These are phyloP conservation scores for Panulirus ornatus DNA, from an alignment of 1,140 invertebrate species.

Conservation along the genomic window DNA sequence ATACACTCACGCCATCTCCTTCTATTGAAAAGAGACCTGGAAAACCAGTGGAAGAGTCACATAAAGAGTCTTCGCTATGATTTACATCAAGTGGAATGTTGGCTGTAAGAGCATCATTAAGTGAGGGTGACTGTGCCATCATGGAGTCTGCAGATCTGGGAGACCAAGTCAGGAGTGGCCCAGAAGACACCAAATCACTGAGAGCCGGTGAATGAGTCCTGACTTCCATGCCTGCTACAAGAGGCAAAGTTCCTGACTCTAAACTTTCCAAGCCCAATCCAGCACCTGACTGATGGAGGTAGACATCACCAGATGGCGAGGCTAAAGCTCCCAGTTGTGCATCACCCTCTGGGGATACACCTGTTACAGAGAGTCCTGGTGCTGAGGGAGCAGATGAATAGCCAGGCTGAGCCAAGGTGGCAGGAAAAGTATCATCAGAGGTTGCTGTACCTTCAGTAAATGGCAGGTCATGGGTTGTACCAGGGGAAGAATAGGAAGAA, in stretches of 20 bases:
- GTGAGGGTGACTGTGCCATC: conserved; percentile 73
- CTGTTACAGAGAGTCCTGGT: conserved; percentile 51
- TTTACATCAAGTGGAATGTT: conserved; percentile 75
- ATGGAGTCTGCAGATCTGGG: conserved; percentile 75
- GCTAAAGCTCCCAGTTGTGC: conserved; percentile 50
- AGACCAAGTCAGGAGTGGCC: conserved; percentile 73
- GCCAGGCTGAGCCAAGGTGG: conserved; percentile 45
- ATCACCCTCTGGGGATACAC: conserved; percentile 57
- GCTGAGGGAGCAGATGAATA: conserved; percentile 55
- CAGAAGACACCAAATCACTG: conserved; percentile 74
- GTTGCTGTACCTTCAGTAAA: conserved; percentile 48
- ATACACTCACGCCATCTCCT: conserved; percentile 74
- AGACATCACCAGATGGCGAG: conserved; percentile 74
- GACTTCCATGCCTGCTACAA: conserved; percentile 72
- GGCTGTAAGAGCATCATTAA: conserved; percentile 74
- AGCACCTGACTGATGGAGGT: conserved; percentile 71
- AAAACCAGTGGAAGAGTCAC: conserved; percentile 74
- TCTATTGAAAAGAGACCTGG: conserved; percentile 75
- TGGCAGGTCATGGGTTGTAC: conserved; percentile 63
- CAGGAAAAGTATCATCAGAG: conserved; percentile 42
- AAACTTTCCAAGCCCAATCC: conserved; percentile 71
- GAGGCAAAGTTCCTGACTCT: conserved; percentile 65
- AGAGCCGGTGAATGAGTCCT: conserved; percentile 73
- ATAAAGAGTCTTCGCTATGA: conserved; percentile 74
- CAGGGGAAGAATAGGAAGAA: conserved; percentile 69